Evolutionary conservation across 1,140 invertebrate species (phyloP), one percentile per base, ranked within the genome.

Genomic region (Laupala kohalensis): DNA sequence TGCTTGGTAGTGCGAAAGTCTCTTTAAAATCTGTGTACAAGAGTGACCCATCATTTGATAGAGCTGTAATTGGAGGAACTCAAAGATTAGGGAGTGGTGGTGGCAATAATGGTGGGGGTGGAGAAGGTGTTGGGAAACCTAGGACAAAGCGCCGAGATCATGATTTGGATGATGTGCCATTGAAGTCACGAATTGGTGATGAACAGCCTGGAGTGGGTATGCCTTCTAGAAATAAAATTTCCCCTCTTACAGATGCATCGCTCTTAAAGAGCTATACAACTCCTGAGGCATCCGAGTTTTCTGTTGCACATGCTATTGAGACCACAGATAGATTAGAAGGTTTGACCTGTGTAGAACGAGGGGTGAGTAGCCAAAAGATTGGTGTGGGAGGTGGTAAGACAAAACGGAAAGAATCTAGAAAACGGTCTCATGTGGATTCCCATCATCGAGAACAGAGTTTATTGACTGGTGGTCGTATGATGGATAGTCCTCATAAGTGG

Each of bases 81-180:
- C 62, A 63, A 63, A 71, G 30, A 28, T 64, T 37, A 19, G 67
- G 23, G 27, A 62, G 64, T 27, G 71, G 65, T 62, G 24, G 28
- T 68, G 71, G 25, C 37, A 15, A 71, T 25, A 73, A 73, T 70
- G 72, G 73, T 67, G 67, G 74, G 65, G 71, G 72, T 73, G 73
- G 71, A 37, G n/a, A 74, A 75, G 73, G 70, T 26, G 15, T 67
- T 19, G 13, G 67, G 29, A 29, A 68, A 29, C 19, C 67, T 23
- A 29, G 65, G 70, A 65, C 67, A 63, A 71, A 64, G 26, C 62
- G 72, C 69, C 68, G 70, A 69, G 72, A 73, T 64, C 65, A 73
- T 4, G 74, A 74, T 29, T 26, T 74, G 23, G 74, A 74, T 62
- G 71, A 74, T 66, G 71, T 74, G 30, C 74, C 74, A 64, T 68